Evolutionary conservation across 2,888 invertebrate genomes (phyloP).

Genomic region (Agapetus fuscipes): DNA sequence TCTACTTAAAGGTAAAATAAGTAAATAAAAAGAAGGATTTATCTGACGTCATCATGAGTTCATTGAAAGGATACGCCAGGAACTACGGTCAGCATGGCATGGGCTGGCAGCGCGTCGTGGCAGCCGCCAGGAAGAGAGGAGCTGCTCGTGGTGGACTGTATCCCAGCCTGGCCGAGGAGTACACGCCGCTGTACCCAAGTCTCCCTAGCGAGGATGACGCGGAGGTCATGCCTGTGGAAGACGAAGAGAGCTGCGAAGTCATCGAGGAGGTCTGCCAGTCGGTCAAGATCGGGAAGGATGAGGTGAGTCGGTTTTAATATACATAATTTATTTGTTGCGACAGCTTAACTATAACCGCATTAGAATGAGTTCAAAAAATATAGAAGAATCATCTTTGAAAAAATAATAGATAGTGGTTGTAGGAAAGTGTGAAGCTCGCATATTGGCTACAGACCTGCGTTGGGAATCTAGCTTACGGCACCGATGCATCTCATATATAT

Average conservation of each 20-base stretch:
- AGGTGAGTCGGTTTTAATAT: slow-evolving; percentile 34
- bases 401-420: no score
- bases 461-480: no score
- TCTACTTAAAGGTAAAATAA: no score
- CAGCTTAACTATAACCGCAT: no score
- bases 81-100: slow-evolving; percentile 19
- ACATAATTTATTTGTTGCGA: no score
- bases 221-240: slow-evolving; percentile 37
- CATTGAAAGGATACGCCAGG: slow-evolving; percentile 13
- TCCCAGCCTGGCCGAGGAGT: slow-evolving; percentile 31
- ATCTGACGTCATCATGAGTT: no score
- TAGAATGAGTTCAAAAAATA: no score
- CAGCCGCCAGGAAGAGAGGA: slow-evolving; percentile 9
- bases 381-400: no score
- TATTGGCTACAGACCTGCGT: no score
- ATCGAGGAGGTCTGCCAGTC: slow-evolving; percentile 37
- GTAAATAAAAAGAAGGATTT: no score
- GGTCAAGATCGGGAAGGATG: slow-evolving; percentile 33
- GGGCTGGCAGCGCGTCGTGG: slow-evolving; percentile 18
- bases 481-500: no score
- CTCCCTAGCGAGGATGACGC: slow-evolving; percentile 41
- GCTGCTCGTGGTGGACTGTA: slow-evolving; percentile 31
- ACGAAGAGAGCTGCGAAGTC: slow-evolving; percentile 29
- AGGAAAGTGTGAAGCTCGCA: no score
- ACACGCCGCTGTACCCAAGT: slow-evolving; percentile 35